Conservation (phyloP, 1,140 invertebrate species). For the Andrena cerasifolii region DNA sequence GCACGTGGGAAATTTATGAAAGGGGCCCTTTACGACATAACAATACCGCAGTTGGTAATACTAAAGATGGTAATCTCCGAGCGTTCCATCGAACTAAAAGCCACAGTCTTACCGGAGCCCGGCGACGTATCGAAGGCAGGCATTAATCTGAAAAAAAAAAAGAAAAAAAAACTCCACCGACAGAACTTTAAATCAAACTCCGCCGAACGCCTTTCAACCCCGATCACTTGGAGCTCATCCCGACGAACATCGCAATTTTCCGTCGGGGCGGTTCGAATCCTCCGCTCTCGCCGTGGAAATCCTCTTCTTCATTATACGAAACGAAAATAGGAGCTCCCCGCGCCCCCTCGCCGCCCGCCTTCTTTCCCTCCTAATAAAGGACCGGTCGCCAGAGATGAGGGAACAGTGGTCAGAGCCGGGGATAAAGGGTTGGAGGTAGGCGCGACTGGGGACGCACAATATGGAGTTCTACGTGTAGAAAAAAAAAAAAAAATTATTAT, state of each 20-base stretch:
- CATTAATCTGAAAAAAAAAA: no score
- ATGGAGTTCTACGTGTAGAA: not conserved
- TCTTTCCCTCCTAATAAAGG: slow-evolving; percentile 10
- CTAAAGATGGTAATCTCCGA: not conserved
- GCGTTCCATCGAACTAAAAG: no score
- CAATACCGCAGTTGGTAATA: not conserved
- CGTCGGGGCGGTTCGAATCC: no score
- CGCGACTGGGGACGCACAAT: slow-evolving; percentile 3
- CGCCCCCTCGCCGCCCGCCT: no score
- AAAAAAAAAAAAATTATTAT: slow-evolving; percentile 71
- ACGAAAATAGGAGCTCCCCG: slow-evolving; percentile 1
- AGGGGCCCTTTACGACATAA: not conserved
- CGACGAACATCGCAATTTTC: no score
- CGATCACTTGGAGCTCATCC: not conserved
- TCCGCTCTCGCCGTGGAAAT: no score
- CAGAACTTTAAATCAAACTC: no score
- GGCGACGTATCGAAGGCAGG: no score
- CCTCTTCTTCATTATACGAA: not conserved
- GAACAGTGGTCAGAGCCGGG: not conserved
- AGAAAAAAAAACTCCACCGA: no score
- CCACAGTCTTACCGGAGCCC: no score
- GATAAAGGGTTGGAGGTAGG: not conserved
- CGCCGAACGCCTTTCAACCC: no score
- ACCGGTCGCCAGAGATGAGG: not conserved
- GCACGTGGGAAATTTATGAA: not conserved